Percentiles rank a stretch among this genome's conserved stretches.
Conservation (phyloP, 2,113 vertebrate genomes). For the Emydocephalus ijimae region DNA sequence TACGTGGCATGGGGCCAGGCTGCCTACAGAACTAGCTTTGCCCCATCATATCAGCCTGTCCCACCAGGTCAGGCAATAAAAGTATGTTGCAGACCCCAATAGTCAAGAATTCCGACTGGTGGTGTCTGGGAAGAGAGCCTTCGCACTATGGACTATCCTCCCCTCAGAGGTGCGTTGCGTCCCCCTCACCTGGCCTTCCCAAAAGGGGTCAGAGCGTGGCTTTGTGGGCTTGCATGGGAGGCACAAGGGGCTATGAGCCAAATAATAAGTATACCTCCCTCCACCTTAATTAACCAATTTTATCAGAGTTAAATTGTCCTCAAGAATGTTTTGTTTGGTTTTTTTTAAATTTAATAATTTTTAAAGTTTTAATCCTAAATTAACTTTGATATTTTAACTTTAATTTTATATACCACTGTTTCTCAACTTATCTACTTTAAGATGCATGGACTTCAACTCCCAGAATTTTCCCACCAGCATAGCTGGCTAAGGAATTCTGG, state of each 20-base stretch:
- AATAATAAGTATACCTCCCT: not conserved
- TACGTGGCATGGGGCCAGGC: not conserved
- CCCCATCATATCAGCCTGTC: not conserved
- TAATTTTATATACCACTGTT: not conserved
- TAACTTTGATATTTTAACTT: not conserved
- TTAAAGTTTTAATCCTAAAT: not conserved
- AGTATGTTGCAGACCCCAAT: not conserved
- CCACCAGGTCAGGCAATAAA: not conserved
- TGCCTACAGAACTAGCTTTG: not conserved
- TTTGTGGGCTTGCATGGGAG: not conserved
- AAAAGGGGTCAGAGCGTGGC: too few species aligned
- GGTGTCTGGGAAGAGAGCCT: not conserved
- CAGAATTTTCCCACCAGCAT: not conserved
- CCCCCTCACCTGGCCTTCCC: too few species aligned
- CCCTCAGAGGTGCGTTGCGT: too few species aligned
- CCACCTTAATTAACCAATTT: not conserved
- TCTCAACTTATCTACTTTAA: not conserved
- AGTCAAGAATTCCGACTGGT: not conserved
- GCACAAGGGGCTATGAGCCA: not conserved
- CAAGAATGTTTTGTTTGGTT: not conserved
- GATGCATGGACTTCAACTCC: not conserved
- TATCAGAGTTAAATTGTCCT: not conserved
- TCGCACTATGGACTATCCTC: not conserved
- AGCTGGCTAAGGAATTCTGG: not conserved
- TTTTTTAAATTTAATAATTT: not conserved